Evolutionary conservation across 2,888 invertebrate genomes (phyloP).

Genomic region (Latrodectus elegans): DNA sequence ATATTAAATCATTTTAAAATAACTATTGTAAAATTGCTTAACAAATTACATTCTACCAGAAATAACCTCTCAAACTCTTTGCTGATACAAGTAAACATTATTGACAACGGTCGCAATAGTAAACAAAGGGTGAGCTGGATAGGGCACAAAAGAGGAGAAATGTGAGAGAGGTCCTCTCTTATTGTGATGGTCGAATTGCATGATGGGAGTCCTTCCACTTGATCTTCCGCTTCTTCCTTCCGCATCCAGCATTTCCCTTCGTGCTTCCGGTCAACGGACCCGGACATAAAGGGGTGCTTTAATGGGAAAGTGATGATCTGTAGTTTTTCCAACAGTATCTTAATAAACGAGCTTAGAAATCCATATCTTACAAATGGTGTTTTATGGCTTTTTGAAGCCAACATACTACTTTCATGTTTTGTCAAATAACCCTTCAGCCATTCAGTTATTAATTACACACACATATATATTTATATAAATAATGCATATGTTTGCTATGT

Average conservation of each 20-base stretch:
- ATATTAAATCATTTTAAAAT: too few species aligned
- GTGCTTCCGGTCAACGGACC: slow-evolving; percentile 10
- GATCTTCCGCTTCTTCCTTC: slow-evolving; percentile 59
- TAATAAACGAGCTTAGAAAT: background rate
- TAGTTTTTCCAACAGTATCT: background rate
- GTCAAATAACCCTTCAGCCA: too few species aligned
- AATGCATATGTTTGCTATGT: too few species aligned
- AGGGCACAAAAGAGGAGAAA: slow-evolving; percentile 25
- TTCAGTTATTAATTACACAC: too few species aligned
- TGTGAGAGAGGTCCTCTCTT: slow-evolving; percentile 19
- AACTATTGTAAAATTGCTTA: too few species aligned
- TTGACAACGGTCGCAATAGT: background rate
- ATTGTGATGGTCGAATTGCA: slow-evolving; percentile 33
- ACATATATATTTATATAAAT: too few species aligned
- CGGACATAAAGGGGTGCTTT: background rate
- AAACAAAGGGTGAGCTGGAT: slow-evolving; percentile 2
- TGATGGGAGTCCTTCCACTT: slow-evolving; percentile 41
- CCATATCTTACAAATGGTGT: background rate
- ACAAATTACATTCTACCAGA: too few species aligned
- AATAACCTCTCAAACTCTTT: too few species aligned
- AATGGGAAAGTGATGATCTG: slow-evolving; percentile 3
- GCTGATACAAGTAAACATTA: too few species aligned
- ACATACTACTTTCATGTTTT: too few species aligned
- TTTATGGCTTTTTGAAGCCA: too few species aligned
- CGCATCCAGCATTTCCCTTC: slow-evolving; percentile 7